Base-by-base conservation (phyloP, 1,140 invertebrate species). In the Brachionus plicatilis region DNA sequence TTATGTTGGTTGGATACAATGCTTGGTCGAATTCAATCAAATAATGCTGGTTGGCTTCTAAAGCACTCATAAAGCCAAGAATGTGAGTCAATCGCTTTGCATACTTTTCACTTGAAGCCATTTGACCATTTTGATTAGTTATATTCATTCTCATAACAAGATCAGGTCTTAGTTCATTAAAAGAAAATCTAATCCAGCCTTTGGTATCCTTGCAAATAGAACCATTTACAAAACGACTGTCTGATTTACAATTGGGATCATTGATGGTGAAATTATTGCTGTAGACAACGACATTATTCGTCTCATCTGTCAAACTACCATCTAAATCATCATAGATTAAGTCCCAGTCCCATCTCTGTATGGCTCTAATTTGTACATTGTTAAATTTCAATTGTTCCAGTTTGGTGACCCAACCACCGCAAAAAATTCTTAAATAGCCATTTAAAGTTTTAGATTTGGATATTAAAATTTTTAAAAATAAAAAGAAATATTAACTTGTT, bases 321-420 rank as follows among this genome's bases (percentile, higher is more conserved):
- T 82, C 79, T 27, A 82, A 43, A 41, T 82, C 79, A 17, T 82
- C 14, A 27, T 60, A 60, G 8, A 82, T 20, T 29, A 82, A 82
- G 27, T 82, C 79, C 79, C 79, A 82, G 37, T 82, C 79, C 79
- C 79, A 82, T 82, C 79, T 14, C 2, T 43, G 79, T 12, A 65
- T 17, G 6, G 41, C 33, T 82, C 43, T 60, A 20, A 14, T 65
- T 82, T 43, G 33, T 2, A 83, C 82, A 56, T 83, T 83, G 27
- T 11, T 43, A 41, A 83, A 83, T 20, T 68, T 68, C 1, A 83
- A 11, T 5, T 72, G n/a, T 27, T 37, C 33, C 3, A 83, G 27
- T 83, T 68, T 72, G 9, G 12, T 83, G 3, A 72, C 17, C 82
- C 82, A 83, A 27, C 82, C 82, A 24, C 79, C 79, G 6, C 79